These are phyloP conservation scores for Hipposideros armiger DNA, from an alignment of 2,113 vertebrate genomes.

Conservation along the genomic window DNA sequence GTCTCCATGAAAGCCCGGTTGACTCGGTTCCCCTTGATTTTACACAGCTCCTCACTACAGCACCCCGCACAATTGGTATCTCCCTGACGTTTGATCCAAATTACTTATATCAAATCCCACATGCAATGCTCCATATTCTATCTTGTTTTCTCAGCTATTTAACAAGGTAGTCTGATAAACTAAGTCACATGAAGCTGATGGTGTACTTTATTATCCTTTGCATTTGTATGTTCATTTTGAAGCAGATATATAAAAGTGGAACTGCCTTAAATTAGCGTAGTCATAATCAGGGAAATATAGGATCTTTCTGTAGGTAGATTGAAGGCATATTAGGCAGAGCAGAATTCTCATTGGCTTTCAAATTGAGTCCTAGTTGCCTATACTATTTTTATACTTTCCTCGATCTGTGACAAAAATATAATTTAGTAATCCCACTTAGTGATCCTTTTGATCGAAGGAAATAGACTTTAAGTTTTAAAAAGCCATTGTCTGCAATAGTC, in stretches of 20 bases:
- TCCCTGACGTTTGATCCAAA: background rate
- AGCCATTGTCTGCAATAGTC: background rate
- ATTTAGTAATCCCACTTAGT: background rate
- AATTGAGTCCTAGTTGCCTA: background rate
- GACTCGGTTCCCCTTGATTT: background rate
- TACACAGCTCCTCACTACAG: background rate
- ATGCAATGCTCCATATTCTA: background rate
- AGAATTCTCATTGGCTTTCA: background rate
- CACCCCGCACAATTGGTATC: accelerated
- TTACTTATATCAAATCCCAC: background rate
- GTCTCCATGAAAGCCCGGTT: background rate
- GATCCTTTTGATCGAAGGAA: background rate
- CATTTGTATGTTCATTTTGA: background rate
- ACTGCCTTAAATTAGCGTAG: background rate
- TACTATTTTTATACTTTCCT: background rate
- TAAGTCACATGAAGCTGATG: background rate
- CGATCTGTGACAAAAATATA: background rate
- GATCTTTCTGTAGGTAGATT: background rate
- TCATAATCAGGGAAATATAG: background rate
- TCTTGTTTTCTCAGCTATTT: background rate
- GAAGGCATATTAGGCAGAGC: background rate
- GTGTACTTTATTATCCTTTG: background rate
- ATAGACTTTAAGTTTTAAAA: background rate
- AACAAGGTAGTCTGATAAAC: background rate
- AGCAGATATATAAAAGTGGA: background rate